These are phyloP conservation scores for Suricata suricatta DNA, from an alignment of 2,113 vertebrate species.

Conservation along the genomic window DNA sequence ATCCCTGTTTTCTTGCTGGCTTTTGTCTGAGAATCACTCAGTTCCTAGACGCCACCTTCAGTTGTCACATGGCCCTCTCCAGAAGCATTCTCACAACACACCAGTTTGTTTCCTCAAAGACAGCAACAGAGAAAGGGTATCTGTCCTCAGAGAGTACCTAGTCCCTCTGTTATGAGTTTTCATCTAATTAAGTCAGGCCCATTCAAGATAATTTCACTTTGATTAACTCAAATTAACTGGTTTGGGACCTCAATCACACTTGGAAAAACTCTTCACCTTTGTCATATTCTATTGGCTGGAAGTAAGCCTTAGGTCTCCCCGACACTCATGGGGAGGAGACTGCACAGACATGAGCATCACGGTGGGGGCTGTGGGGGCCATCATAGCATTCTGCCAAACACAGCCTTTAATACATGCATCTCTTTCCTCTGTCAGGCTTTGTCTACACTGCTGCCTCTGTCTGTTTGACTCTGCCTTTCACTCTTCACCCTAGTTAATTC, in stretches of 20 bases:
- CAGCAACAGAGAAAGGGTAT: not conserved
- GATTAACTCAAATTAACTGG: not conserved
- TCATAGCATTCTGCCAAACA: not conserved
- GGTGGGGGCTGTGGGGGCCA: too few relatives aligned
- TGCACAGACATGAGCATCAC: accelerated
- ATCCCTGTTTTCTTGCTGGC: not conserved
- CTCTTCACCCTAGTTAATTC: not conserved
- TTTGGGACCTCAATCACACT: not conserved
- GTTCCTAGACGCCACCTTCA: not conserved
- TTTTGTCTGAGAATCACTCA: not conserved
- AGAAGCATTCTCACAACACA: not conserved
- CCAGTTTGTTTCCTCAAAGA: not conserved
- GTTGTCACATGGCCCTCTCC: not conserved
- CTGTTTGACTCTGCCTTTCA: not conserved
- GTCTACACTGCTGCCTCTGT: not conserved
- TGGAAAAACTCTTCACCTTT: not conserved
- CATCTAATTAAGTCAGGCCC: not conserved
- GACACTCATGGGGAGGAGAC: too few relatives aligned
- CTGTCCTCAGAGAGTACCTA: not conserved
- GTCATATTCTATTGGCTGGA: not conserved
- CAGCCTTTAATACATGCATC: not conserved
- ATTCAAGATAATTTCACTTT: not conserved
- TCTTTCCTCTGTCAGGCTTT: not conserved
- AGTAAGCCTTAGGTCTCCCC: not conserved
- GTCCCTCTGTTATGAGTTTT: not conserved